A percentile compares a stretch with the other conserved stretches of the same genome.
Conservation (phyloP, 2,797 vertebrate species). For the Chanos chanos region DNA sequence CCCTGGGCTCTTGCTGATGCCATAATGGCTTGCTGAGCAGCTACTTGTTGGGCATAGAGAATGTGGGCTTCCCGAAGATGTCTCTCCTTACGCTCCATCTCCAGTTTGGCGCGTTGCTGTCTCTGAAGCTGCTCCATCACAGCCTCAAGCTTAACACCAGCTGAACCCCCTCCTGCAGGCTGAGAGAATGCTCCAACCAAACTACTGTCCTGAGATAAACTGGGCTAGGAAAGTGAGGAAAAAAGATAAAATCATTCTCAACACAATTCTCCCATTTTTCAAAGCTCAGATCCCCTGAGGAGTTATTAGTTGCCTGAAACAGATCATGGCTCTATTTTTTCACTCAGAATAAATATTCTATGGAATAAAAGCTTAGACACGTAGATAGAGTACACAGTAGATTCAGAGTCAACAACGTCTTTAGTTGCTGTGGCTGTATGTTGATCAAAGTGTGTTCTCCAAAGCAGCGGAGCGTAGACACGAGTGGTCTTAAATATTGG, state of each 20-base stretch:
- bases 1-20: constrained; percentile 67
- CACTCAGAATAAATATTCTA: too few species aligned
- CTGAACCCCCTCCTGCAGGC: constrained; percentile 66
- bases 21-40: constrained; percentile 69
- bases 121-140: constrained; percentile 91
- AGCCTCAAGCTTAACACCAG: constrained; percentile 81
- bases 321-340: too few species aligned
- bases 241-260: not conserved
- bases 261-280: not conserved
- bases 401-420: too few species aligned
- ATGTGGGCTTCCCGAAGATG: constrained; percentile 83
- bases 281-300: too few species aligned
- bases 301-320: too few species aligned
- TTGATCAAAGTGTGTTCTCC: too few species aligned
- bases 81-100: constrained; percentile 84
- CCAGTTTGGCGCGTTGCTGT: constrained; percentile 77
- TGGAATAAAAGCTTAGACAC: too few species aligned
- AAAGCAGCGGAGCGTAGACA: too few species aligned
- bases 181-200: constrained; percentile 63
- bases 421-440: too few species aligned
- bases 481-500: too few species aligned
- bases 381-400: too few species aligned
- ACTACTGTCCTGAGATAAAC: constrained; percentile 62
- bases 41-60: constrained; percentile 80
- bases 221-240: constrained; percentile 51